Conservation (phyloP, 2,797 vertebrate species). For the Dipus sagitta region DNA sequence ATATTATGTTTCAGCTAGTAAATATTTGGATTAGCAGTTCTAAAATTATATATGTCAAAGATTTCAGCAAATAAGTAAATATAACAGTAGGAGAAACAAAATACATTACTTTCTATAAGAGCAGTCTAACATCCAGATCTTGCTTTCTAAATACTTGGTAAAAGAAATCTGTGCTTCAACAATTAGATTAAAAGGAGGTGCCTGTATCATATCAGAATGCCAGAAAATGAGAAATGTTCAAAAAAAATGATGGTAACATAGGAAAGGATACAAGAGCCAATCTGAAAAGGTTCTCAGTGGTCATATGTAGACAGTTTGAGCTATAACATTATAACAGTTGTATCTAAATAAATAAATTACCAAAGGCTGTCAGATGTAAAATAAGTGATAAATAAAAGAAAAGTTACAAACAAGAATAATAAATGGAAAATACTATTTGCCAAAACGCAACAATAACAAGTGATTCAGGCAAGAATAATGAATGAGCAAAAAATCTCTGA, state of each 20-base stretch:
- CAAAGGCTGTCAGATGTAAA: neutral
- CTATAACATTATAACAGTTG: neutral
- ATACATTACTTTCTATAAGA: neutral
- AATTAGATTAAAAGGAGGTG: neutral
- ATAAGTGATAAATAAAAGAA: neutral
- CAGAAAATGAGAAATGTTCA: neutral
- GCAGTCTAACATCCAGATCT: neutral
- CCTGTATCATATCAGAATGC: neutral
- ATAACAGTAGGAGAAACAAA: neutral
- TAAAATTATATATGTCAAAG: neutral
- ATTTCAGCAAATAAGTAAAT: constrained; percentile 36
- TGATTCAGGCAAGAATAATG: neutral
- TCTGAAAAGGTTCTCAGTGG: neutral
- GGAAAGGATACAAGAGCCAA: neutral
- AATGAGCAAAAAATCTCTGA: neutral
- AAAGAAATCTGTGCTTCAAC: neutral
- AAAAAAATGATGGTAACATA: neutral
- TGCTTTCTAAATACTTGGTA: constrained; percentile 25
- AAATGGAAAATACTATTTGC: neutral
- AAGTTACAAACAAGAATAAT: too few species aligned
- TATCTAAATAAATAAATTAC: neutral
- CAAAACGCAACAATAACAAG: neutral
- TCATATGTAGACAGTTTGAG: neutral
- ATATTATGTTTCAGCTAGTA: neutral
- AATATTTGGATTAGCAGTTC: neutral